Percentiles rank a stretch among this genome's conserved stretches.
Conservation (phyloP, 2,797 vertebrate species). For the Leucoraja ocellata region DNA sequence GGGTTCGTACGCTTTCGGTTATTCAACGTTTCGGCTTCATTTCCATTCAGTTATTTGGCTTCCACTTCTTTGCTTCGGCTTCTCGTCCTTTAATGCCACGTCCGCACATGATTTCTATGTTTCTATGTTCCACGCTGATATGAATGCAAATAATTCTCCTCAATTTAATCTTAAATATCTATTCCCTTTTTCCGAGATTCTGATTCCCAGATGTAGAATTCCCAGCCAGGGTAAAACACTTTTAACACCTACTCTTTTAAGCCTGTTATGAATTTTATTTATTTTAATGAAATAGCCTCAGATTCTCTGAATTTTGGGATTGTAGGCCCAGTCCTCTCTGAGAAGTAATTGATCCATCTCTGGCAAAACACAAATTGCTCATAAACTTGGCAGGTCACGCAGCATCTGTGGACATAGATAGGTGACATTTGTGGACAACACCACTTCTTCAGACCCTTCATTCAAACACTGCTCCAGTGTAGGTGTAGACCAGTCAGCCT, state of each 20-base stretch:
- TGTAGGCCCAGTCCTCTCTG: background rate
- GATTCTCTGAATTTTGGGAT: background rate
- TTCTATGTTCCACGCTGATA: background rate
- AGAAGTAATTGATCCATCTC: background rate
- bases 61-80: no score
- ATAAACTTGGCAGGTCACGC: no score
- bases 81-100: no score
- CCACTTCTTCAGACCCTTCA: background rate
- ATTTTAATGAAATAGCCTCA: background rate
- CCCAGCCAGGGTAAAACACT: background rate
- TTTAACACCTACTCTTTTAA: background rate
- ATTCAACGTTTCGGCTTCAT: no score
- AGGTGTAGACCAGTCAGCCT: no score
- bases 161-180: background rate
- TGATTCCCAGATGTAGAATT: background rate
- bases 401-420: background rate
- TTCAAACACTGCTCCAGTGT: no score
- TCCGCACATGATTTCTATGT: no score
- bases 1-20: no score
- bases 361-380: background rate
- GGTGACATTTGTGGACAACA: no score
- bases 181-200: background rate
- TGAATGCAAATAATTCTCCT: background rate
- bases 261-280: background rate
- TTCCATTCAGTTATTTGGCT: no score